A percentile compares a stretch with the other conserved stretches of the same genome.
Evolutionary conservation across 2,113 vertebrate species (phyloP).

Genomic region (Trogon surrucura): DNA sequence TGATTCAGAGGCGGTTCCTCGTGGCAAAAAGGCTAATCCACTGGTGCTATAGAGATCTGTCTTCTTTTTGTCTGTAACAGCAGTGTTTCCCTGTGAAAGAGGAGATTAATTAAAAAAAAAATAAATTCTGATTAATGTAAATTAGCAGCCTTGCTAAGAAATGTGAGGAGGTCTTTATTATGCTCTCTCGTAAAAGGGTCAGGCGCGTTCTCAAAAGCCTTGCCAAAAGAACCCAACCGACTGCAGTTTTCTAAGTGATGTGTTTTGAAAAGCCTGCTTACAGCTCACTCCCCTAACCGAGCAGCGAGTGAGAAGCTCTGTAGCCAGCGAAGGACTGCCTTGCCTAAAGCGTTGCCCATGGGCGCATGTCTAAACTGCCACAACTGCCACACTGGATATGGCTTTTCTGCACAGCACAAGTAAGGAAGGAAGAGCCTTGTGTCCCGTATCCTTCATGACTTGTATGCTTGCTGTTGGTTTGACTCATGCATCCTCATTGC

Average conservation of each 20-base stretch:
- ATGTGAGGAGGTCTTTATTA: slow-evolving; percentile 20
- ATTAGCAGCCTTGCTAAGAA: slow-evolving; percentile 59
- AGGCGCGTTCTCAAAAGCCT: slow-evolving; percentile 57
- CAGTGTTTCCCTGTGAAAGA: slow-evolving; percentile 57
- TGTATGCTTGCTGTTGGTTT: slow-evolving; percentile 85
- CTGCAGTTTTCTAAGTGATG: slow-evolving; percentile 61
- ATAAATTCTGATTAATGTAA: slow-evolving; percentile 39
- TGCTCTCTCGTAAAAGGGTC: slow-evolving; percentile 48
- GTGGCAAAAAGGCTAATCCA: slow-evolving; percentile 69
- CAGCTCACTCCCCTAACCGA: slow-evolving; percentile 63
- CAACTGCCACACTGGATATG: slow-evolving; percentile 68
- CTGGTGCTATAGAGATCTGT: slow-evolving; percentile 39
- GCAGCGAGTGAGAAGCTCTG: slow-evolving; percentile 60
- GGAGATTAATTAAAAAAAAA: slow-evolving; percentile 54
- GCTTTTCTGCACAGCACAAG: slow-evolving; percentile 78
- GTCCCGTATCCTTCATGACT: slow-evolving; percentile 78
- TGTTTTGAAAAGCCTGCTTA: slow-evolving; percentile 71
- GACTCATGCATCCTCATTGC: slow-evolving; percentile 91
- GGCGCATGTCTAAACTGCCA: slow-evolving; percentile 71
- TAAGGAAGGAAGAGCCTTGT: slow-evolving; percentile 80
- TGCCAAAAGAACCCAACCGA: slow-evolving; percentile 65
- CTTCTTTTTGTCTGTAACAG: slow-evolving; percentile 45
- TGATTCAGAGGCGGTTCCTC: slow-evolving; percentile 70
- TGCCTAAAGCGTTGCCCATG: slow-evolving; percentile 65
- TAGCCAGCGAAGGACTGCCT: slow-evolving; percentile 71